These are phyloP conservation scores for Fragum fragum DNA, from an alignment of 2,888 invertebrate genomes.

Conservation along the genomic window DNA sequence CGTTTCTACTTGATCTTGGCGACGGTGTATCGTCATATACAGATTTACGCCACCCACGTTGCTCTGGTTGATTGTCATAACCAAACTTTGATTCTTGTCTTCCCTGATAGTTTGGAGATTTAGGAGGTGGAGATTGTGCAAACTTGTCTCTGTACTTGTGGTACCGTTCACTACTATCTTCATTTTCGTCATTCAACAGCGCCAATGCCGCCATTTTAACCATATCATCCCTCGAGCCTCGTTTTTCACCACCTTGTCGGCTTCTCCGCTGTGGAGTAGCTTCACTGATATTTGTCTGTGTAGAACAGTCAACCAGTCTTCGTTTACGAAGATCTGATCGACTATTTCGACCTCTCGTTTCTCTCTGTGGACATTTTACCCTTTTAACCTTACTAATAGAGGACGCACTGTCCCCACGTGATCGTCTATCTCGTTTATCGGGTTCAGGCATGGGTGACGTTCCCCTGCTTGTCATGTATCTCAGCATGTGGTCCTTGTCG, in stretches of 20 bases:
- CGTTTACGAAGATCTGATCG: conserved; percentile 63
- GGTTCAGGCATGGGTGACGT: conserved; percentile 83
- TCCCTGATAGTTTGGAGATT: conserved; percentile 57
- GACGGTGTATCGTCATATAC: conserved; percentile 55
- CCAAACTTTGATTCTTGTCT: conserved; percentile 45
- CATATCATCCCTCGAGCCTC: conserved; percentile 66
- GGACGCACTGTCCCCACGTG: conserved; percentile 64
- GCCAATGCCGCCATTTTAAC: conserved; percentile 70
- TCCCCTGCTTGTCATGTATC: conserved; percentile 83
- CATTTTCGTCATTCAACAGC: conserved; percentile 60
- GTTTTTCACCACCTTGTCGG: conserved; percentile 64
- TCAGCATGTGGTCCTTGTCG: conserved; percentile 73
- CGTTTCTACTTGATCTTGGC: conserved; percentile 25
- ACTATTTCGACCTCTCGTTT: conserved; percentile 61
- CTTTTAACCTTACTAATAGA: conserved; percentile 79
- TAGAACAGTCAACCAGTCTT: conserved; percentile 75
- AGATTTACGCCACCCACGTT: conserved; percentile 58
- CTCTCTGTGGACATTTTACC: conserved; percentile 72
- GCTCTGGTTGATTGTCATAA: conserved; percentile 40
- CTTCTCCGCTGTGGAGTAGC: conserved; percentile 62
- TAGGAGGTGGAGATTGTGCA: conserved; percentile 55
- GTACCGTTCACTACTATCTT: conserved; percentile 67
- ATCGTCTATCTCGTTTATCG: conserved; percentile 69
- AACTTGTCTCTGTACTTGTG: conserved; percentile 78
- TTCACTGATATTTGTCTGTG: conserved; percentile 77